Conservation (phyloP, 2,797 vertebrate genomes). For the Hoplostethus mediterraneus region DNA sequence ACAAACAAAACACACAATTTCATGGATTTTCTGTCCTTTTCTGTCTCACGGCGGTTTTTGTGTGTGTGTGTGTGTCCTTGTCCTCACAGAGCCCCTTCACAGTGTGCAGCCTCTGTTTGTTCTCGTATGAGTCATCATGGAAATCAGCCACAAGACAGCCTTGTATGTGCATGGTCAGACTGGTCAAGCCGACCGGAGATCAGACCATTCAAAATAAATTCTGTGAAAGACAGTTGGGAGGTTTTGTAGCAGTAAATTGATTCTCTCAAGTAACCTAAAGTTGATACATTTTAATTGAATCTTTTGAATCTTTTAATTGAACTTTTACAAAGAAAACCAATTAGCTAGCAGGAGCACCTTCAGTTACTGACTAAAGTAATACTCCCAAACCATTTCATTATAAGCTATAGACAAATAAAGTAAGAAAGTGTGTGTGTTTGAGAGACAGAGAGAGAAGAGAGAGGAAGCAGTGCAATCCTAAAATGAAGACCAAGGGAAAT, state of each 20-base stretch:
- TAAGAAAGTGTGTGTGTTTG: not conserved
- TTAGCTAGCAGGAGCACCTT: not conserved
- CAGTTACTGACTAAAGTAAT: not conserved
- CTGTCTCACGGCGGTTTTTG: conserved; percentile 7
- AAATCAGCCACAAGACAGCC: conserved; percentile 36
- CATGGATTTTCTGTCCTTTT: conserved; percentile 8
- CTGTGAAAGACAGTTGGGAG: not conserved
- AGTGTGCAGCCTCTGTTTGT: conserved; percentile 47
- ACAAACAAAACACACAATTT: conserved; percentile 1
- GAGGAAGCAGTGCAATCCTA: not conserved
- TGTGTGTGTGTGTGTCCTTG: not conserved
- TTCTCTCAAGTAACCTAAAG: not conserved
- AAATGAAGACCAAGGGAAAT: not conserved
- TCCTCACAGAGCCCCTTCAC: conserved; percentile 9
- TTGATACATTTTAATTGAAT: not conserved
- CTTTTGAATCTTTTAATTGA: not conserved
- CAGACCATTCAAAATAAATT: not conserved
- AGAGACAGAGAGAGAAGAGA: not conserved
- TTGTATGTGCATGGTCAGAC: conserved; percentile 41
- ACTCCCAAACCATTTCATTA: not conserved
- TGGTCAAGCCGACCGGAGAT: not conserved
- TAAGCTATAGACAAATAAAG: not conserved
- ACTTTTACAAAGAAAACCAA: too few species aligned
- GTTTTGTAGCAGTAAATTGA: not conserved
- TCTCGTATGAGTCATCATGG: conserved; percentile 67